A percentile compares a stretch with the other conserved stretches of the same genome.
Conservation (phyloP, 2,888 invertebrate species). For the Tillus elongatus region DNA sequence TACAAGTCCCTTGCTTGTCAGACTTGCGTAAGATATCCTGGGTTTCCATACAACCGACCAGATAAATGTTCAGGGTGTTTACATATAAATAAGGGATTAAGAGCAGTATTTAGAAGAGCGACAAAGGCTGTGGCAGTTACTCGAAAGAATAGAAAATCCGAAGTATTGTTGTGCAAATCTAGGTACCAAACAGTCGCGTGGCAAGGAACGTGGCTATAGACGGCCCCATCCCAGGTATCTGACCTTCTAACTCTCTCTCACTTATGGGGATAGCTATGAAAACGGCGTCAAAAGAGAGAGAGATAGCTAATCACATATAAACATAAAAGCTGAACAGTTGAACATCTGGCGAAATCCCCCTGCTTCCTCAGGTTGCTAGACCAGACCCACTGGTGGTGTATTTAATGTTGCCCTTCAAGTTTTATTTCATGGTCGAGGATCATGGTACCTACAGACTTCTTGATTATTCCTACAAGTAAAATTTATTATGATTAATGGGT, state of each 20-base stretch:
- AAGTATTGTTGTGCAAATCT: constrained; percentile 41
- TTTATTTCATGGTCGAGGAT: constrained; percentile 3
- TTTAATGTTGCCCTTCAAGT: constrained; percentile 3
- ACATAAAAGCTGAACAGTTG: constrained; percentile 27
- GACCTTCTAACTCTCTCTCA: constrained; percentile 34
- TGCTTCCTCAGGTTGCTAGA: constrained; percentile 2
- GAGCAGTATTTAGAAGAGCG: constrained; percentile 13
- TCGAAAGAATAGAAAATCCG: constrained; percentile 37
- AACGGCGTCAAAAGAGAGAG: constrained; percentile 14
- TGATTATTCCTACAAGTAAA: too few species aligned
- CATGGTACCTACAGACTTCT: too few species aligned
- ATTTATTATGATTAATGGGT: too few species aligned
- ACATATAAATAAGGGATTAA: too few species aligned
- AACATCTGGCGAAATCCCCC: constrained; percentile 33
- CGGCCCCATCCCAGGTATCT: constrained; percentile 39
- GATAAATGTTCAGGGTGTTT: too few species aligned
- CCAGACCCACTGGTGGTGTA: not conserved
- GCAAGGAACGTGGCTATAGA: constrained; percentile 40
- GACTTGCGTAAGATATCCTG: too few species aligned
- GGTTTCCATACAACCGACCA: too few species aligned
- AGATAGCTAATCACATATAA: constrained; percentile 23
- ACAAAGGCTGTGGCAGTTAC: constrained; percentile 34
- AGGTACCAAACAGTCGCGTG: constrained; percentile 37
- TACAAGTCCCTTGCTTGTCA: too few species aligned
- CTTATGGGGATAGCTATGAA: constrained; percentile 8